Conservation (phyloP, 2,888 invertebrate species). For the Ceratothoa steindachneri region DNA sequence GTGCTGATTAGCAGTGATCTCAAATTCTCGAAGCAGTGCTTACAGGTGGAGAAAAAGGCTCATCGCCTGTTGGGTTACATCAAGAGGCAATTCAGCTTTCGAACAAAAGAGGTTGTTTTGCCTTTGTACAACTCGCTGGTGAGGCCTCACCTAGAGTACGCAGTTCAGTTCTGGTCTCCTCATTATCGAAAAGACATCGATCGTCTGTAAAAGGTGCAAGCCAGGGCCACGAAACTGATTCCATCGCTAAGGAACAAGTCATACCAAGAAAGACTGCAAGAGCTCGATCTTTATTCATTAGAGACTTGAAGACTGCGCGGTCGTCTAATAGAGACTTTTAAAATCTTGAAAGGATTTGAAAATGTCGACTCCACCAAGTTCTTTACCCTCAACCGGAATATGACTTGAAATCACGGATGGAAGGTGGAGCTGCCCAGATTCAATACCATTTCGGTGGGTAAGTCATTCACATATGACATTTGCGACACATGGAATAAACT, state of each 20-base stretch:
- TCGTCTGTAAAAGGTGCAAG: constrained; percentile 1
- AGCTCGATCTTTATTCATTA: not conserved
- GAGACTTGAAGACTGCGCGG: not conserved
- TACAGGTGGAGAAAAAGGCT: constrained; percentile 7
- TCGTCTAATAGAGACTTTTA: not conserved
- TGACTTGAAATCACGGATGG: not conserved
- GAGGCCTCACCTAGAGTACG: not conserved
- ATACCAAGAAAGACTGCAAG: not conserved
- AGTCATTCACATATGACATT: too few relatives aligned
- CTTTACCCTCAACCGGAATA: not conserved
- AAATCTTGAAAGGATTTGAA: not conserved
- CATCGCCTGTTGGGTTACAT: constrained; percentile 3
- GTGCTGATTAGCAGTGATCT: constrained; percentile 4
- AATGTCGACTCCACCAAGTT: not conserved
- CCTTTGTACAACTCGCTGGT: constrained; percentile 6
- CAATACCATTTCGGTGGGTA: too few relatives aligned
- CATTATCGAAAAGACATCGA: not conserved
- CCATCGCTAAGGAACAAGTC: not conserved
- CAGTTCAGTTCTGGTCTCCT: constrained; percentile 6
- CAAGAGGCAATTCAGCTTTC: not conserved
- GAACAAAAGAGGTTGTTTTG: constrained; percentile 10
- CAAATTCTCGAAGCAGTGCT: not conserved
- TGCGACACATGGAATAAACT: too few relatives aligned
- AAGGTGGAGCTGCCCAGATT: not conserved
- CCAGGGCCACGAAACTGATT: not conserved